These are phyloP conservation scores for Brachionus sp. DNA, from an alignment of 1,140 invertebrate genomes.

Conservation along the genomic window DNA sequence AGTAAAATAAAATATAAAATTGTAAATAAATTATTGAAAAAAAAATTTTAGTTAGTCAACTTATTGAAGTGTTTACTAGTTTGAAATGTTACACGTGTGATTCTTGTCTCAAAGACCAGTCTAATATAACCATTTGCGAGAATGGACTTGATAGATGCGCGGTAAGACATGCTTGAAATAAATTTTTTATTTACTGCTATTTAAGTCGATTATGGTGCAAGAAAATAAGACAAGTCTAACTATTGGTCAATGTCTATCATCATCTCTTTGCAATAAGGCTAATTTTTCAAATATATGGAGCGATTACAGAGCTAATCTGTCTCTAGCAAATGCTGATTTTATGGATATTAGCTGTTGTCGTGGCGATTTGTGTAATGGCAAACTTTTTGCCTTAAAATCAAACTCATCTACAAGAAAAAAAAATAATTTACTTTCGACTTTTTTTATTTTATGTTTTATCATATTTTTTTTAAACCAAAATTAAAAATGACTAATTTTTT, in stretches of 20 bases:
- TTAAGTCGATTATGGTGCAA: background rate
- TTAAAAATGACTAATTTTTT: background rate
- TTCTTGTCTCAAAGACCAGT: background rate
- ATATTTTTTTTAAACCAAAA: too few relatives aligned
- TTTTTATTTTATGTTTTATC: background rate
- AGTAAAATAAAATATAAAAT: background rate
- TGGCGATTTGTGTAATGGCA: background rate
- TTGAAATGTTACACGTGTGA: background rate
- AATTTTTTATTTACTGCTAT: background rate
- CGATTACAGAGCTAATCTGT: background rate
- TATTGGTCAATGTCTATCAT: background rate
- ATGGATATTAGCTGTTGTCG: background rate
- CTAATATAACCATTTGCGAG: background rate
- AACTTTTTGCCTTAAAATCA: background rate
- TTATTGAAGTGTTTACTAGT: background rate
- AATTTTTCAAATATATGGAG: background rate
- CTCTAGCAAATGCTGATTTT: background rate
- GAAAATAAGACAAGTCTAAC: background rate
- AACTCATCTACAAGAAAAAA: background rate
- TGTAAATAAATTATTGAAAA: background rate
- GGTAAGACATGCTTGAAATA: background rate
- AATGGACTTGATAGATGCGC: background rate
- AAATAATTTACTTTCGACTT: background rate
- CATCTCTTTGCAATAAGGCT: background rate
- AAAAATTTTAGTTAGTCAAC: background rate